Conservation (phyloP, 1,140 invertebrate genomes). For the Lepidurus couesii region DNA sequence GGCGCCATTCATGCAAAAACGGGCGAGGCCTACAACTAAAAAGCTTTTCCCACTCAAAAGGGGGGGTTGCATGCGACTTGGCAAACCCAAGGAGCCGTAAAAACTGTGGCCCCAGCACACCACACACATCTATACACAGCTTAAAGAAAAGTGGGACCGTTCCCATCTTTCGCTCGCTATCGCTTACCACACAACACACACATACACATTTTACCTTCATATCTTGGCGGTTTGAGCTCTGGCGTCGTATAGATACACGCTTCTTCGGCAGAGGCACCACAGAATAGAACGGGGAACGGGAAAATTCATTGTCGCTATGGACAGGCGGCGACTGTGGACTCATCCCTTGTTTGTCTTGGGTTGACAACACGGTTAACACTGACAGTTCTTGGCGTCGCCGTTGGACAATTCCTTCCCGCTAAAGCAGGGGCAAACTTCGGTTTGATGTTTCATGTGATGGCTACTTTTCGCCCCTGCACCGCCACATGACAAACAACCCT, state of each 20-base stretch:
- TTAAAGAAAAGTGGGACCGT: background rate
- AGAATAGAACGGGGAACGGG: too few species aligned
- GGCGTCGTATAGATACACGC: background rate
- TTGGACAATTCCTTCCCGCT: too few species aligned
- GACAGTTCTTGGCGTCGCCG: too few species aligned
- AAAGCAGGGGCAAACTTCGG: too few species aligned
- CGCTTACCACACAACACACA: background rate
- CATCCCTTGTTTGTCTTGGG: too few species aligned
- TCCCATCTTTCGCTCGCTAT: background rate
- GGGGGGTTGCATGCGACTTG: background rate
- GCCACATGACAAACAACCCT: too few species aligned
- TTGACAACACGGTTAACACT: too few species aligned
- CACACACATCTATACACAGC: background rate
- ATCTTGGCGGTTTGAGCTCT: background rate
- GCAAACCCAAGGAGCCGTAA: background rate
- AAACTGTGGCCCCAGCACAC: background rate
- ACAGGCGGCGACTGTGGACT: too few species aligned
- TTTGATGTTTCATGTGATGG: too few species aligned
- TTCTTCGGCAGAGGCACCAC: too few species aligned
- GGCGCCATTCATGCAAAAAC: slow-evolving; percentile 14
- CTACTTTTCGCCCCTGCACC: too few species aligned
- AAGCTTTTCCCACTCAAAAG: background rate
- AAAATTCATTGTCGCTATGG: too few species aligned
- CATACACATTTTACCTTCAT: background rate
- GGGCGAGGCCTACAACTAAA: slow-evolving; percentile 7